Evolutionary conservation across 2,888 invertebrate genomes (phyloP).

Genomic region (Hanleya hanleyi): DNA sequence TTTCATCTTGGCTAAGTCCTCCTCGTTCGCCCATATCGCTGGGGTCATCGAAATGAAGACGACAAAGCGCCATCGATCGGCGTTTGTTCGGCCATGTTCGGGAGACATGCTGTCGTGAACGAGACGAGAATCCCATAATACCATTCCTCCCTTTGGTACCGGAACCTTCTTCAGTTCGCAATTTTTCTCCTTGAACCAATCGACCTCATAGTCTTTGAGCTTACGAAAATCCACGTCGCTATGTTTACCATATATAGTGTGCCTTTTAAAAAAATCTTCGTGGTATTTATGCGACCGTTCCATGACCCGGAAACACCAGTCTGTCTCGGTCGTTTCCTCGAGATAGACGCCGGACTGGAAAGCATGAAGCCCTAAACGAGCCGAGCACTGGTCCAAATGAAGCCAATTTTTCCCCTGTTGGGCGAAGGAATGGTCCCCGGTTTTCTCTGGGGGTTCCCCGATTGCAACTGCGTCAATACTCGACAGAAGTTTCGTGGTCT

Average conservation of each 20-base stretch:
- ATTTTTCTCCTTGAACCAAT: constrained; percentile 31
- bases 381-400: constrained; percentile 29
- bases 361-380: constrained; percentile 22
- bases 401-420: not conserved
- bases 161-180: constrained; percentile 36
- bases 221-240: constrained; percentile 19
- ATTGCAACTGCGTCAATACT: constrained; percentile 33
- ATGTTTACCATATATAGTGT: not conserved
- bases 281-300: constrained; percentile 38
- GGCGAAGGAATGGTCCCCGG: not conserved
- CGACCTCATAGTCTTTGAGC: constrained; percentile 17
- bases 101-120: constrained; percentile 48
- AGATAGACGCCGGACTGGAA: constrained; percentile 34
- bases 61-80: constrained; percentile 34
- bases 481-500: constrained; percentile 26
- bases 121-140: constrained; percentile 51
- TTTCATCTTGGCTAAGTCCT: constrained; percentile 33
- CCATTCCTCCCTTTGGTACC: constrained; percentile 47
- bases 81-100: constrained; percentile 29
- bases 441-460: constrained; percentile 23
- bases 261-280: constrained; percentile 23
- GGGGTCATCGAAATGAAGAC: constrained; percentile 35
- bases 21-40: constrained; percentile 37
- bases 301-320: constrained; percentile 35
- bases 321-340: constrained; percentile 27